Evolutionary conservation across 1,140 invertebrate genomes (phyloP).

Genomic region (Diprion similis): DNA sequence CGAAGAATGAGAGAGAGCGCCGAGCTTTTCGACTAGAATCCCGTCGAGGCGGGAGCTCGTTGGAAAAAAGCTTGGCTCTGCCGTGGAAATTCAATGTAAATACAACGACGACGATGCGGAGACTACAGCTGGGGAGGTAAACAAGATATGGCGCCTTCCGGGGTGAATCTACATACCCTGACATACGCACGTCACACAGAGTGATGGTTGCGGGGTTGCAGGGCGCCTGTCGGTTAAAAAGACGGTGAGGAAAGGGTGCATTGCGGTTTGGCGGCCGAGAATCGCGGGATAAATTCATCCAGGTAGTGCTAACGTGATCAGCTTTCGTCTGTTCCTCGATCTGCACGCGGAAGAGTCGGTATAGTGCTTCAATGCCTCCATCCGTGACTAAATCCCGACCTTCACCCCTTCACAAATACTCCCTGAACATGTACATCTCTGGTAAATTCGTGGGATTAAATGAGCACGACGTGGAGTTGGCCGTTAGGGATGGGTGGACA

Average conservation of each 20-base stretch:
- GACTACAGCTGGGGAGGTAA: background rate
- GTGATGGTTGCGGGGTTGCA: background rate
- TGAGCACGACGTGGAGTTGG: background rate
- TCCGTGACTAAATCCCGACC: background rate
- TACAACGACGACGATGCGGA: background rate
- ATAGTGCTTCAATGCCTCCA: too few species aligned
- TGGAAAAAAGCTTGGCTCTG: background rate
- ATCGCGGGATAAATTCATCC: background rate
- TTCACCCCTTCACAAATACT: background rate
- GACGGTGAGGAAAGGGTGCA: background rate
- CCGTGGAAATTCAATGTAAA: conserved; percentile 1
- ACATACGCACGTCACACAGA: background rate
- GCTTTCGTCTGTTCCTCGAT: background rate
- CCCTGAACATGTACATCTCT: too few species aligned
- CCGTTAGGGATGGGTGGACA: background rate
- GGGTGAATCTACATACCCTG: background rate
- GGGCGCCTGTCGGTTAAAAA: background rate
- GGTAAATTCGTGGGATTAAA: background rate
- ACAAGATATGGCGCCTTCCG: background rate
- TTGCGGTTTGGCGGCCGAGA: background rate
- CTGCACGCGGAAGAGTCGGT: background rate
- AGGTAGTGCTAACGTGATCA: background rate
- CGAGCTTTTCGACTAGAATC: background rate
- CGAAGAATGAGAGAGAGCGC: background rate
- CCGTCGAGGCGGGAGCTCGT: background rate